Conservation (phyloP, 2,797 vertebrate species). For the Harpagifer antarcticus region DNA sequence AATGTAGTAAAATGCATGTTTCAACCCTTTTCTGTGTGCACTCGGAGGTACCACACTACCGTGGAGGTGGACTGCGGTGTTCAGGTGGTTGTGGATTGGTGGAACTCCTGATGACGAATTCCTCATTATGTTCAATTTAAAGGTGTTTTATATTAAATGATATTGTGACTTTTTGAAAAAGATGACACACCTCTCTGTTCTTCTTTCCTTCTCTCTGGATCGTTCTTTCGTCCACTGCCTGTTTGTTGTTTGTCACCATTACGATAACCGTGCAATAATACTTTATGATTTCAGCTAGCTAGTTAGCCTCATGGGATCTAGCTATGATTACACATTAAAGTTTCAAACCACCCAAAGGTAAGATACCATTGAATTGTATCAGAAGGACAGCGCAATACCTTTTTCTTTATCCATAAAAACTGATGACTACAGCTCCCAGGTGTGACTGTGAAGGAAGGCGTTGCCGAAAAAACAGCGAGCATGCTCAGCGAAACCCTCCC, state of each 20-base stretch:
- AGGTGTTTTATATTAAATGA: constrained; percentile 90
- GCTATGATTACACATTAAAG: constrained; percentile 73
- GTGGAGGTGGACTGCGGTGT: constrained; percentile 59
- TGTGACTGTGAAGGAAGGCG: constrained; percentile 55
- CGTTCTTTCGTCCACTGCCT: constrained; percentile 26
- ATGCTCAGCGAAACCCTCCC: constrained; percentile 58
- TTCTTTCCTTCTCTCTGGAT: constrained; percentile 52
- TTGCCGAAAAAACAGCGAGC: constrained; percentile 43
- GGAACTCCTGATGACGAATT: constrained; percentile 72
- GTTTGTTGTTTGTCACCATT: constrained; percentile 53
- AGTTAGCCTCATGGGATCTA: constrained; percentile 53
- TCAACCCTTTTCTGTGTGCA: constrained; percentile 83
- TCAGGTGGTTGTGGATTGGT: constrained; percentile 68
- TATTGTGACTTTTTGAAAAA: constrained; percentile 88
- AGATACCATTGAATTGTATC: constrained; percentile 57
- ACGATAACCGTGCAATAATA: constrained; percentile 70
- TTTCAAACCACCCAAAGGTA: constrained; percentile 77
- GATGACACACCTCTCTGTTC: constrained; percentile 66
- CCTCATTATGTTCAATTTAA: constrained; percentile 81
- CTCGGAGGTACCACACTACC: constrained; percentile 72
- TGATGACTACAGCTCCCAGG: constrained; percentile 75
- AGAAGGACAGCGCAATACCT: constrained; percentile 59
- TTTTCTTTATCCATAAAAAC: constrained; percentile 68
- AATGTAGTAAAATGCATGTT: constrained; percentile 88
- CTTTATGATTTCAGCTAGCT: constrained; percentile 64